Evolutionary conservation across 1,140 invertebrate genomes (phyloP).

Genomic region (Polypedilum vanderplanki): DNA sequence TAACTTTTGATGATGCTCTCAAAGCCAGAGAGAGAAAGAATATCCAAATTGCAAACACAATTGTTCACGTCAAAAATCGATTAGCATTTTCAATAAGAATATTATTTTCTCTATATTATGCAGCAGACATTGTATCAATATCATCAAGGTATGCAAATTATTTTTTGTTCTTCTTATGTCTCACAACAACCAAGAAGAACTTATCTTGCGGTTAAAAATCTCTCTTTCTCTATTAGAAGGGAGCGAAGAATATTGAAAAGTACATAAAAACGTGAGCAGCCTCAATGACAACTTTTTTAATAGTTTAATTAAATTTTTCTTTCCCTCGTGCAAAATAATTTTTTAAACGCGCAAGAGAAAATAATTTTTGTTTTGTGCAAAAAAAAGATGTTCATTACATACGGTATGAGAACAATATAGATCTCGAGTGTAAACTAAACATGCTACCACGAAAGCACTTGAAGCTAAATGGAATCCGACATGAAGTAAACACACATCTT

Average conservation of each 20-base stretch:
- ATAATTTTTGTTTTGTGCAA: neutral
- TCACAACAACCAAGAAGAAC: neutral
- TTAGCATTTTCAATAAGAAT: conserved; percentile 25
- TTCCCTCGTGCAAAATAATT: neutral
- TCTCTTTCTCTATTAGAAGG: neutral
- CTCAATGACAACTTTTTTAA: conserved; percentile 1
- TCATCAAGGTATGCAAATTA: conserved; percentile 18
- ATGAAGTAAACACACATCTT: conserved; percentile 28
- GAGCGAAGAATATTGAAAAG: neutral
- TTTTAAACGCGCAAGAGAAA: neutral
- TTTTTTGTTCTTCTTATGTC: neutral
- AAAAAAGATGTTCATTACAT: conserved; percentile 20
- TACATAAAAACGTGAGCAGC: neutral
- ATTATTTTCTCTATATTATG: neutral
- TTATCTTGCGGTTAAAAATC: neutral
- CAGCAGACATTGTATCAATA: neutral
- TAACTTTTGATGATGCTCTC: neutral
- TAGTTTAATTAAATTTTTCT: conserved; percentile 26
- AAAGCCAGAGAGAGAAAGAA: neutral
- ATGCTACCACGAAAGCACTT: conserved; percentile 25
- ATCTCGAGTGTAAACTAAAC: conserved; percentile 22
- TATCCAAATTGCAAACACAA: conserved; percentile 26
- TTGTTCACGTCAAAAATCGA: conserved; percentile 17
- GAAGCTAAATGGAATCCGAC: conserved; percentile 28
- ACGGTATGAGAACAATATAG: neutral